Evolutionary conservation across 2,797 vertebrate genomes (phyloP), one percentile per base, ranked within the genome.

Genomic region (Phrynocephalus forsythii): DNA sequence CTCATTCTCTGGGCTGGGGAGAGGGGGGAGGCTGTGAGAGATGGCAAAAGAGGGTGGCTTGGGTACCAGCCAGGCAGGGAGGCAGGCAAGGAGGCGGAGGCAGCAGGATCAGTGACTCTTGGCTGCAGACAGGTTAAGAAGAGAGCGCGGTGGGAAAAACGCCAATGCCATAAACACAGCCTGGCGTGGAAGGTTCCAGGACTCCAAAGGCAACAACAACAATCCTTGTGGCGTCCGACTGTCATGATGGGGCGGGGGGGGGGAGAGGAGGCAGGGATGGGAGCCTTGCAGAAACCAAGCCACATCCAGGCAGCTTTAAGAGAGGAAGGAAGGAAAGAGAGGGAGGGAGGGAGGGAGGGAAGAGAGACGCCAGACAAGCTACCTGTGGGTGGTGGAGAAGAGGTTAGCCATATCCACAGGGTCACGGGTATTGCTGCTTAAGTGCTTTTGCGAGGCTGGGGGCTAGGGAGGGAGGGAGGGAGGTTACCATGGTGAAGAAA

Each of bases 401-500:
- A 90, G 92, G 93, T 86, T 38, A 82, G 90, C 26, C 72, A 30
- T 38, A 83, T 83, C 91, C 38, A 81, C 84, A 76, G 93, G 93
- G 91, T 93, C 92, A 93, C 56, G 87, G 93, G 88, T 90, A 83
- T 86, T 80, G 91, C 60, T 16, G 11, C 91, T 60, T 63, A 67
- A 86, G 90, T 60, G 88, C 85, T 85, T 80, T 88, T 83, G 87
- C 81, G 22, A 88, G 72, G 87, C 75, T 85, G 85, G 81, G 82
- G 83, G 83, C 50, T 69, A 78, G 91, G 89, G 86, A 26, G 67
- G 52, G 60, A 72, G 69, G 60, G 15, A 82, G 15, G 81, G 87
- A 82, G 85, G 95, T 94, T 94, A 95, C 94, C 93, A 94, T 95
- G 95, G 96, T 60, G 91, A 91, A 33, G 33, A 83, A 18, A 72